Evolutionary conservation across 2,113 vertebrate genomes (phyloP).

Genomic region (Paracanthobrama guichenoti): DNA sequence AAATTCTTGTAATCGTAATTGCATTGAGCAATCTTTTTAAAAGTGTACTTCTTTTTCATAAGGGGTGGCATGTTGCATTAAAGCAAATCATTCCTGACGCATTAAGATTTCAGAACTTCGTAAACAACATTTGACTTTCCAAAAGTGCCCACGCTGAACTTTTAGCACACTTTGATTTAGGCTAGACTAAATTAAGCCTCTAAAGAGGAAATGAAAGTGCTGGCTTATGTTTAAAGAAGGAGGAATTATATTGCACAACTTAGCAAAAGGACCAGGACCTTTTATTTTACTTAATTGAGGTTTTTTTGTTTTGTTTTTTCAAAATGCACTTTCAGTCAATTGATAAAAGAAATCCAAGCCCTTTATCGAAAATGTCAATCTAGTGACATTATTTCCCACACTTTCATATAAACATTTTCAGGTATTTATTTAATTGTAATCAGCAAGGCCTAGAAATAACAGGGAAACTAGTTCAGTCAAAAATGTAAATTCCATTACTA

Average conservation of each 20-base stretch:
- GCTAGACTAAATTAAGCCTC: constrained; percentile 9
- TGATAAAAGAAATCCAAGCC: background rate
- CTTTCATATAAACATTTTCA: background rate
- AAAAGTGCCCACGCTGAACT: background rate
- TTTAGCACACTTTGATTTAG: constrained; percentile 22
- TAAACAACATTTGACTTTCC: background rate
- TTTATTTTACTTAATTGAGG: background rate
- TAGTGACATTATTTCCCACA: background rate
- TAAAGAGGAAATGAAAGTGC: constrained; percentile 67
- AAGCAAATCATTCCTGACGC: background rate
- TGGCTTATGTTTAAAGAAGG: constrained; percentile 45
- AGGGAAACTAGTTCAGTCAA: background rate
- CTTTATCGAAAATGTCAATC: background rate
- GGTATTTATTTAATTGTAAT: background rate
- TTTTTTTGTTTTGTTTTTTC: too few species aligned
- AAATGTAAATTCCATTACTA: background rate
- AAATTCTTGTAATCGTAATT: too few species aligned
- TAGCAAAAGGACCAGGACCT: background rate
- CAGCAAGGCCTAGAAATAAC: background rate
- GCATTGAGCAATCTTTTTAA: too few species aligned
- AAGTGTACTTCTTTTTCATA: background rate
- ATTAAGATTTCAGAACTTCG: background rate
- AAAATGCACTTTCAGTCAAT: background rate
- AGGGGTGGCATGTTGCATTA: background rate
- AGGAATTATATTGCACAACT: background rate